phyloP scores from a whole-genome alignment of 2,113 vertebrate species.

The Desmodus rotundus region DNA sequence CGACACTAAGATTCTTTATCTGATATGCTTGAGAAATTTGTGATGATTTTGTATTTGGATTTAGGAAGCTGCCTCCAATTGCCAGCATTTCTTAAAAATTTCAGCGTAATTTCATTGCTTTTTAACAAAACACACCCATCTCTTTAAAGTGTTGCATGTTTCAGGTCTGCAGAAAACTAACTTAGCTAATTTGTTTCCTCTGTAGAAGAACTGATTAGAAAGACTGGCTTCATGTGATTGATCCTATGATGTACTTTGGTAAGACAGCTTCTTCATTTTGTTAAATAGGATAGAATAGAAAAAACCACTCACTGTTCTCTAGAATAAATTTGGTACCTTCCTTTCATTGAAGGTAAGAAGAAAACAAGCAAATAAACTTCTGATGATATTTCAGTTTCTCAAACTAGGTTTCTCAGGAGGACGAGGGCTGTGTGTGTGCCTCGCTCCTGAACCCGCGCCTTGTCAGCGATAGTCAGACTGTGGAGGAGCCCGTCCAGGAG shows the following conservation, averaged over 20 bases:
- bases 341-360: constrained; percentile 25
- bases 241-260: constrained; percentile 39
- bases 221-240: not conserved
- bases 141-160: constrained; percentile 39
- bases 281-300: constrained; percentile 25
- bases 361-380: not conserved
- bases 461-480: not conserved
- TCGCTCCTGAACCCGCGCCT: not conserved
- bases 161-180: not conserved
- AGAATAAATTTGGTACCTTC: not conserved
- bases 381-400: not conserved
- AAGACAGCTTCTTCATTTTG: constrained; percentile 30
- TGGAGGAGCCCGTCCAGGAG: not conserved
- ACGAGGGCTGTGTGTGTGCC: not conserved
- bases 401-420: not conserved
- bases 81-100: not conserved
- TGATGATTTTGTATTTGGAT: not conserved
- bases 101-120: not conserved
- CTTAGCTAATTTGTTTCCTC: constrained; percentile 20
- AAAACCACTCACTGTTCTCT: not conserved
- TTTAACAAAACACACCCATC: not conserved
- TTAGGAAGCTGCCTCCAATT: constrained; percentile 28
- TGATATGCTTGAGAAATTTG: not conserved
- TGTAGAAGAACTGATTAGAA: constrained; percentile 22
- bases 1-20: not conserved